These are phyloP conservation scores for Bembecia ichneumoniformis DNA, from an alignment of 2,888 invertebrate genomes.

Conservation along the genomic window DNA sequence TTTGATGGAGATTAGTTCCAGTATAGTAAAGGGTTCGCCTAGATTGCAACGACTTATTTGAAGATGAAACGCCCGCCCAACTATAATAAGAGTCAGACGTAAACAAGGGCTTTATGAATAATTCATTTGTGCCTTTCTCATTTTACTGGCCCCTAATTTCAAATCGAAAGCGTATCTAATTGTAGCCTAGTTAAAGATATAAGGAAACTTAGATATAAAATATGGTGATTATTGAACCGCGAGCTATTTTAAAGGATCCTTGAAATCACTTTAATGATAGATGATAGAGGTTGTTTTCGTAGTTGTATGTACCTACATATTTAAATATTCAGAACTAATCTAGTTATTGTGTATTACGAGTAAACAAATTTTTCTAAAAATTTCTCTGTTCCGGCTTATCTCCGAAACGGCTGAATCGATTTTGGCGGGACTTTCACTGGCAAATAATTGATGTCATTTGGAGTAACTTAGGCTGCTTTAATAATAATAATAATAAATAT, in stretches of 20 bases:
- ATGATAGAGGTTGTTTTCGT: not conserved
- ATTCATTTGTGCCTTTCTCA: constrained; percentile 33
- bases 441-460: too few species aligned
- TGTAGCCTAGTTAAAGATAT: constrained; percentile 12
- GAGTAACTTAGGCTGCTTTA: too few species aligned
- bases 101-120: constrained; percentile 32
- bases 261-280: not conserved
- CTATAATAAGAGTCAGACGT: constrained; percentile 27
- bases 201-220: not conserved
- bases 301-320: too few species aligned
- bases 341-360: too few species aligned
- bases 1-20: constrained; percentile 7
- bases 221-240: not conserved
- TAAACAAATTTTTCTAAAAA: too few species aligned
- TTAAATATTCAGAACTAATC: too few species aligned
- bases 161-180: constrained; percentile 42
- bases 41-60: constrained; percentile 5
- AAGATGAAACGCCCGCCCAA: constrained; percentile 13
- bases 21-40: constrained; percentile 3
- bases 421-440: too few species aligned
- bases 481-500: too few species aligned
- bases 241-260: not conserved
- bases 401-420: too few species aligned
- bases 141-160: constrained; percentile 28
- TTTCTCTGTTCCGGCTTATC: too few species aligned